Evolutionary conservation across 1,140 invertebrate genomes (phyloP).

Genomic region (Apis dorsata): DNA sequence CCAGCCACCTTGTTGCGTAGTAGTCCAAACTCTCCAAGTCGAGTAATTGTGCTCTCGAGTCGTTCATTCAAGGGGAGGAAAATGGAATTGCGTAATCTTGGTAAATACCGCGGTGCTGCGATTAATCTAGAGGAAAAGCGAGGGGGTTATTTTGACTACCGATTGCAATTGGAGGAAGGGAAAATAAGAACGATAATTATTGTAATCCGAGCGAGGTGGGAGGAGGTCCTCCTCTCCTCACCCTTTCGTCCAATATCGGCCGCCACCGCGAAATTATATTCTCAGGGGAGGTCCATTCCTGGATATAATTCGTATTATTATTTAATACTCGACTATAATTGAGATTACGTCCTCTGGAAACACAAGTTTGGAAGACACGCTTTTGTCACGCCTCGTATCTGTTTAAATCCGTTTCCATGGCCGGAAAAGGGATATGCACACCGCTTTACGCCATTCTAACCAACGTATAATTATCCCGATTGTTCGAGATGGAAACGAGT

Average conservation of each 20-base stretch:
- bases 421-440: not conserved
- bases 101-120: constrained; percentile 22
- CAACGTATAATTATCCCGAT: constrained; percentile 2
- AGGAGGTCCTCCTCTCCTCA: constrained; percentile 70
- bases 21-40: constrained; percentile 36
- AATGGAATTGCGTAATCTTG: not conserved
- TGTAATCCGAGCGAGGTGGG: constrained; percentile 73
- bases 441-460: not conserved
- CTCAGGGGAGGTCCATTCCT: constrained; percentile 71
- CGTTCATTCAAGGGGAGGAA: constrained; percentile 12
- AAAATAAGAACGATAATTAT: constrained; percentile 76
- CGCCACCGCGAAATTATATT: constrained; percentile 69
- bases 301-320: constrained; percentile 70
- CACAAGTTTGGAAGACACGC: constrained; percentile 9
- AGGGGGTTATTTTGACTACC: constrained; percentile 53
- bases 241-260: constrained; percentile 66
- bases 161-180: constrained; percentile 60
- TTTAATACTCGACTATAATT: constrained; percentile 61
- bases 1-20: constrained; percentile 5
- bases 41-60: constrained; percentile 17
- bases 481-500: constrained; percentile 6
- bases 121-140: constrained; percentile 70
- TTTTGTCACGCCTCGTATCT: constrained; percentile 60
- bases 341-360: constrained; percentile 52
- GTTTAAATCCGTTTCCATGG: constrained; percentile 42